Evolutionary conservation across 1,140 invertebrate genomes (phyloP).

Genomic region (Drosophila willistoni): DNA sequence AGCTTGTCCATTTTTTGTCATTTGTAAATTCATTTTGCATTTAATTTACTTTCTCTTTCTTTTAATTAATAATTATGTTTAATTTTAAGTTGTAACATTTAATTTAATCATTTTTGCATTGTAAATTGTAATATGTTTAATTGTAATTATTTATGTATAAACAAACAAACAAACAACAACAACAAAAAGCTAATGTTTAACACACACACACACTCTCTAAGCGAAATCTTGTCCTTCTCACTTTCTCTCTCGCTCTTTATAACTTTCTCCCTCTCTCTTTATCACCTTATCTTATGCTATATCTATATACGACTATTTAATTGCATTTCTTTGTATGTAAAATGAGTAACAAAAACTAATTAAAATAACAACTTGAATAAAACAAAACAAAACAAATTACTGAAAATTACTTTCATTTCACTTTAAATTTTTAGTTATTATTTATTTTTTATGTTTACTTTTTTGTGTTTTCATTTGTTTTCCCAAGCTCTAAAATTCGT

Average conservation of each 20-base stretch:
- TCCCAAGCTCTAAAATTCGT: constrained; percentile 34
- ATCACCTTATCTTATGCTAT: constrained; percentile 28
- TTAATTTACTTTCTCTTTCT: constrained; percentile 32
- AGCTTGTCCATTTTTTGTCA: constrained; percentile 62
- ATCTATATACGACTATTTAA: constrained; percentile 64
- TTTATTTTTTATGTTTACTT: constrained; percentile 15
- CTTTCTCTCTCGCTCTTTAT: constrained; percentile 10
- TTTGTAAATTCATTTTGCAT: constrained; percentile 77
- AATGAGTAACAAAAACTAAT: constrained; percentile 67
- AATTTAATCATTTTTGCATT: constrained; percentile 70
- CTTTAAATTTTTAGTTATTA: constrained; percentile 19
- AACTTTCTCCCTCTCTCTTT: constrained; percentile 25
- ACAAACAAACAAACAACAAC: constrained; percentile 13
- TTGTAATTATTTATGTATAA: constrained; percentile 81
- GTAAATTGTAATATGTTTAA: constrained; percentile 77
- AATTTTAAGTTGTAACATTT: constrained; percentile 50
- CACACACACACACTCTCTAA: constrained; percentile 32
- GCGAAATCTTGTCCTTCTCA: background rate
- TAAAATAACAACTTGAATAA: constrained; percentile 49
- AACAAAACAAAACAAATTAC: constrained; percentile 41
- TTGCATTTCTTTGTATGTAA: constrained; percentile 74
- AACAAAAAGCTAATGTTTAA: constrained; percentile 41
- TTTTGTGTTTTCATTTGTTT: constrained; percentile 24
- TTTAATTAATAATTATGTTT: constrained; percentile 41
- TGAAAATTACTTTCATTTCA: constrained; percentile 28